Evolutionary conservation across 2,797 vertebrate species (phyloP).

Genomic region (Acanthurus tractus): DNA sequence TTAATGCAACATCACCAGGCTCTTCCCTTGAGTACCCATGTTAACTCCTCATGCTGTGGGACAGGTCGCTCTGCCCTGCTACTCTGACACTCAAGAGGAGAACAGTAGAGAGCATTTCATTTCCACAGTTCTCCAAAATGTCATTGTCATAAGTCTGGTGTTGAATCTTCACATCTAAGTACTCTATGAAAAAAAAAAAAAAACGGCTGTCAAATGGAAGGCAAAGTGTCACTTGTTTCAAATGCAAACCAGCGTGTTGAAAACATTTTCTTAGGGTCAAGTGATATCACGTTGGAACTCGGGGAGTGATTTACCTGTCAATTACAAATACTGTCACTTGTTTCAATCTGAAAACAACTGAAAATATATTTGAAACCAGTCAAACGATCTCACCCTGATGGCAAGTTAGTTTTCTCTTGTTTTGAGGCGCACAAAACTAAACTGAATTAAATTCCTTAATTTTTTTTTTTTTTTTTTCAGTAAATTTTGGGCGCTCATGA

Average conservation of each 20-base stretch:
- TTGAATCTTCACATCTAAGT: slow-evolving; percentile 55
- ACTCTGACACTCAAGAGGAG: slow-evolving; percentile 29
- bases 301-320: slow-evolving; percentile 67
- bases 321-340: slow-evolving; percentile 66
- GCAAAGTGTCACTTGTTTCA: slow-evolving; percentile 78
- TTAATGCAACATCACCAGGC: slow-evolving; percentile 19
- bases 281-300: slow-evolving; percentile 65
- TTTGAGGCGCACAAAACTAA: slow-evolving; percentile 46
- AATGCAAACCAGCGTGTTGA: slow-evolving; percentile 78
- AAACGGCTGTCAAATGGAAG: slow-evolving; percentile 63
- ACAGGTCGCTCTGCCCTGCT: slow-evolving; percentile 52
- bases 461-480: slow-evolving; percentile 1
- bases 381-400: slow-evolving; percentile 72
- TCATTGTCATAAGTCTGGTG: slow-evolving; percentile 36
- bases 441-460: slow-evolving; percentile 41
- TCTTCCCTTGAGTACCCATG: slow-evolving; percentile 17
- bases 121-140: slow-evolving; percentile 51
- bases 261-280: slow-evolving; percentile 71
- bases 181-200: slow-evolving; percentile 41
- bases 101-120: slow-evolving; percentile 51
- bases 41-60: slow-evolving; percentile 52
- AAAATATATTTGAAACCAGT: slow-evolving; percentile 77
- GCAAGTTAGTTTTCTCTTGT: slow-evolving; percentile 55
- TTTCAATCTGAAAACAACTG: slow-evolving; percentile 67
- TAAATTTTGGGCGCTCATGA: slow-evolving; percentile 20